phyloP scores from a whole-genome alignment of 1,140 invertebrate species.

The Aporrectodea caliginosa region DNA sequence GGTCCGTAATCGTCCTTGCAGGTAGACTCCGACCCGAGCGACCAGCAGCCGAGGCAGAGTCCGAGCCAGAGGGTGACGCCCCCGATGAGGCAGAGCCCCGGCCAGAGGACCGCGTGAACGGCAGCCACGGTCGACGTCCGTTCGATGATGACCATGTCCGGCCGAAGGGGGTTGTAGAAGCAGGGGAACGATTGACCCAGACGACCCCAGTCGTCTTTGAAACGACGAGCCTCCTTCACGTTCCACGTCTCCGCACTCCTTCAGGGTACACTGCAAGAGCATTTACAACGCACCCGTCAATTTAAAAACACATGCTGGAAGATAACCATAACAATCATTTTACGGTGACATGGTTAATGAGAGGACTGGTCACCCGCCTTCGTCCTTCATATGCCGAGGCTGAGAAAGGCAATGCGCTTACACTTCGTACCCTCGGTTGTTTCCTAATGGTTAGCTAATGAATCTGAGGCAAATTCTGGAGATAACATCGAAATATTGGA shows the following conservation, averaged over 20 bases:
- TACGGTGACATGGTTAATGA: too few species aligned
- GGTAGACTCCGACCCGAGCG: conserved; percentile 13
- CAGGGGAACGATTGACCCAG: conserved; percentile 23
- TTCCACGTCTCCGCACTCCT: conserved; percentile 31
- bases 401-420: too few species aligned
- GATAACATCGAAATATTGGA: too few species aligned
- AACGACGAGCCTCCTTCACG: conserved; percentile 23
- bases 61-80: conserved; percentile 26
- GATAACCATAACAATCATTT: too few species aligned
- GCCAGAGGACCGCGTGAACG: conserved; percentile 31
- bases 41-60: conserved; percentile 27
- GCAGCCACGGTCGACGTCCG: conserved; percentile 17
- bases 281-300: background rate
- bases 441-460: too few species aligned
- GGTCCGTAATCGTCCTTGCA: conserved; percentile 6
- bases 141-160: conserved; percentile 19
- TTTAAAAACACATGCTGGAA: too few species aligned
- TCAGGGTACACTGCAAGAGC: conserved; percentile 25
- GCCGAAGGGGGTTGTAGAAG: conserved; percentile 14
- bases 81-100: conserved; percentile 9
- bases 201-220: conserved; percentile 23
- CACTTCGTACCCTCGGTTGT: too few species aligned
- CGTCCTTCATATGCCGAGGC: too few species aligned
- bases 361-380: too few species aligned
- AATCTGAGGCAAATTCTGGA: too few species aligned